phyloP scores from a whole-genome alignment of 2,113 vertebrate genomes.

The Cephalopterus ornatus region DNA sequence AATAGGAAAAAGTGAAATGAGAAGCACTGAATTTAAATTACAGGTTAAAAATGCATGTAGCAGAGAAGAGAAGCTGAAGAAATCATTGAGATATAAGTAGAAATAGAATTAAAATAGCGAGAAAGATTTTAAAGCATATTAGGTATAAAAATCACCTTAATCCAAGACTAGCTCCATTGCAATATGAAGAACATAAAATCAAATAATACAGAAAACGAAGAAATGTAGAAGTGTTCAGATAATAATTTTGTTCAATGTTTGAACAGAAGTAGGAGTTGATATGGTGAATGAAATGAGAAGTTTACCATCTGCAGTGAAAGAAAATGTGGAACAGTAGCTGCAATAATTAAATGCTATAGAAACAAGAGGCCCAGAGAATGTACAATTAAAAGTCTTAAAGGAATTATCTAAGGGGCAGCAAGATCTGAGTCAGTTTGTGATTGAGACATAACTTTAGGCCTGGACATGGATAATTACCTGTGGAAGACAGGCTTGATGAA shows the following conservation, averaged over 20 bases:
- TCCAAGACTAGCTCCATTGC: not conserved
- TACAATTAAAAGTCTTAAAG: not conserved
- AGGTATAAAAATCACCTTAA: conserved; percentile 1
- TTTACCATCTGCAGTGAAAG: not conserved
- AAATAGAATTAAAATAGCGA: conserved; percentile 9
- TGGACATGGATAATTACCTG: not conserved
- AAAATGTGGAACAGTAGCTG: not conserved
- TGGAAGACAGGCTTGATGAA: not conserved
- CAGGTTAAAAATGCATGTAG: not conserved
- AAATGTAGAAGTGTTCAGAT: not conserved
- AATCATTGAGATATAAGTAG: not conserved
- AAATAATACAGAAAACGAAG: not conserved
- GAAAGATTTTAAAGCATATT: conserved; percentile 2
- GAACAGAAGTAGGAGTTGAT: not conserved
- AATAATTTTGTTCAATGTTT: conserved; percentile 26
- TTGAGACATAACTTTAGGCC: not conserved
- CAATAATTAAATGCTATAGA: not conserved
- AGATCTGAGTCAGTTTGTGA: not conserved
- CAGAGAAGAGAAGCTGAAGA: not conserved
- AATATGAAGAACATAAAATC: not conserved
- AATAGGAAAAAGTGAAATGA: not conserved
- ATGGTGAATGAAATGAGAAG: not conserved
- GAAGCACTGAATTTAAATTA: conserved; percentile 20
- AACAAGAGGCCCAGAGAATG: not conserved
- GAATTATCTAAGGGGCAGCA: not conserved